A percentile compares a stretch with the other conserved stretches of the same genome.
Conservation (phyloP, 2,797 vertebrate genomes). For the Alectoris magna region DNA sequence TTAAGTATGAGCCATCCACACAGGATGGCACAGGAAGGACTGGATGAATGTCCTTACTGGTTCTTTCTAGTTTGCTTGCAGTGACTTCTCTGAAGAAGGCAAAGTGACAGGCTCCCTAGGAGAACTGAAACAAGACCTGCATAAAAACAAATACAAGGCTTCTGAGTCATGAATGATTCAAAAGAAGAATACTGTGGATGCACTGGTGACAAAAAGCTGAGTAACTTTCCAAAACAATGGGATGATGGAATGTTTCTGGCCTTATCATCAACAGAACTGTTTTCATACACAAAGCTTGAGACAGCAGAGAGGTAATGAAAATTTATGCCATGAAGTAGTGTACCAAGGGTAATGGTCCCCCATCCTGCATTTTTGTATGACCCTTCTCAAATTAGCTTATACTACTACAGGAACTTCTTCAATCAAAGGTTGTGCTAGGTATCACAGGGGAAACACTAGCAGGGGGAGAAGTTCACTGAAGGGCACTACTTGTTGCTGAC, state of each 20-base stretch:
- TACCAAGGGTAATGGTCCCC: neutral
- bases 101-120: conserved; percentile 33
- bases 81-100: neutral
- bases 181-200: conserved; percentile 4
- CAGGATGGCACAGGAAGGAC: neutral
- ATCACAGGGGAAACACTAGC: neutral
- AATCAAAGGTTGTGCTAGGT: neutral
- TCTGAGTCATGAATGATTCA: conserved; percentile 44
- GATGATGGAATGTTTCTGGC: neutral
- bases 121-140: conserved; percentile 9
- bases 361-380: neutral
- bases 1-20: neutral
- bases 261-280: neutral
- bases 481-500: conserved; percentile 11
- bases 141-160: conserved; percentile 8
- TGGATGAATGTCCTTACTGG: neutral
- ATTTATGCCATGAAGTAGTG: neutral
- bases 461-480: conserved; percentile 12
- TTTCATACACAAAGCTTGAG: neutral
- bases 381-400: conserved; percentile 32
- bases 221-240: neutral
- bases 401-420: conserved; percentile 8
- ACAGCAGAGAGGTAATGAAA: neutral
- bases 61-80: conserved; percentile 31
- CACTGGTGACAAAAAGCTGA: neutral